Evolutionary conservation across 2,113 vertebrate species (phyloP).

Genomic region (Microcebus ravelobensis): DNA sequence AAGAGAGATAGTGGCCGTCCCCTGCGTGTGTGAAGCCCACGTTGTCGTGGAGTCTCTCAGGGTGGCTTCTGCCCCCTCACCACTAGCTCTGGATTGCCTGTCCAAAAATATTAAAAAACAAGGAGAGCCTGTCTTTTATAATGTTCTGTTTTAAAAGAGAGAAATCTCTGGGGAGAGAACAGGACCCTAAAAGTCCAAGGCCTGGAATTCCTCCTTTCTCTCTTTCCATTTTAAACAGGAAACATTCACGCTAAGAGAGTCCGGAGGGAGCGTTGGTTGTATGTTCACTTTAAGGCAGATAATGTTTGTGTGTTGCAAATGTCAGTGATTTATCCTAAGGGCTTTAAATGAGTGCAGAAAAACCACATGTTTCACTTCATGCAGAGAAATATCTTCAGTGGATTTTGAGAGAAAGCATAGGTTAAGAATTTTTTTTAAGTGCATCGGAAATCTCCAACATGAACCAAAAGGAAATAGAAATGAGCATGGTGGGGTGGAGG

Average conservation of each 20-base stretch:
- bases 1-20: constrained; percentile 63
- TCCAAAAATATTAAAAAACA: constrained; percentile 43
- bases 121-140: constrained; percentile 85
- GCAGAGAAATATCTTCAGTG: constrained; percentile 79
- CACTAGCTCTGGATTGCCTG: constrained; percentile 87
- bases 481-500: neutral
- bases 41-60: constrained; percentile 58
- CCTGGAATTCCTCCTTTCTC: constrained; percentile 88
- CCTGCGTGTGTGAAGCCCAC: neutral
- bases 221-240: constrained; percentile 90
- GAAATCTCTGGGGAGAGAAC: constrained; percentile 80
- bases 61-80: constrained; percentile 83
- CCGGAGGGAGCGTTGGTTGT: constrained; percentile 81
- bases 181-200: constrained; percentile 86
- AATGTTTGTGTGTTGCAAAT: constrained; percentile 86
- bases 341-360: constrained; percentile 83
- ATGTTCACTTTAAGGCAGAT: constrained; percentile 89
- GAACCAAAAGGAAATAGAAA: constrained; percentile 71
- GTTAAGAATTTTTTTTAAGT: constrained; percentile 66
- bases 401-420: constrained; percentile 76
- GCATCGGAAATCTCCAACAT: constrained; percentile 70
- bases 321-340: constrained; percentile 87
- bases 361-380: constrained; percentile 85
- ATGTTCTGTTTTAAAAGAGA: constrained; percentile 86
- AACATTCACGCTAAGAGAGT: constrained; percentile 88